Evolutionary conservation across 2,888 invertebrate species (phyloP), one percentile per base, ranked within the genome.

Genomic region (Tetropium fuscum): DNA sequence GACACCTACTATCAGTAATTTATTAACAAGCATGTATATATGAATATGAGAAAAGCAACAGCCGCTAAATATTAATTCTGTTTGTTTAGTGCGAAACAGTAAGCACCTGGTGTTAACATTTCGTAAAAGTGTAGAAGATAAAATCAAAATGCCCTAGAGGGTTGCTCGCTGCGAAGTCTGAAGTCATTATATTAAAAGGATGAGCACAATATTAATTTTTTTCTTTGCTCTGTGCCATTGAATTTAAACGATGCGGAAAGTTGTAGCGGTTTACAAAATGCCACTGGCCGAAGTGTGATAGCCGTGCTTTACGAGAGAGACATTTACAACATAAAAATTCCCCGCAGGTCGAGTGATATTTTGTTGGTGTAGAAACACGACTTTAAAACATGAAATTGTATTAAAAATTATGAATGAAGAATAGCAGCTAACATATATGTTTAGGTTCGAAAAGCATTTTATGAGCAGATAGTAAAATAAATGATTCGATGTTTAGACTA

Each of bases 141-240:
- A 16, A 49, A 49, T 49, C 36, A 38, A 15, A 36, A 49, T 8
- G 7, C 49, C 49, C 22, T 10, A 16, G 38, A 49, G 38, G 11
- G 13, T 10, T 25, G 22, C 13, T n/a, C 49, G 6, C 25, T 22
- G 48, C 36, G 20, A 36, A 22, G 49, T 25, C 49, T 36, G 27
- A 18, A 32, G 54, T 45, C 47, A 55, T 55, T 47, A 36, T 40
- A 47, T 47, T 45, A 55, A 55, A 55, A 57, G 57, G 57, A 48
- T 57, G 41, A 57, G 57, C 49, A 49, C 57, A 49, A 32, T 32
- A 57, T 57, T 57, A 49, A 49, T 49, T 57, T 57, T 49, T 49
- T 57, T 49, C 57, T 41, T 49, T 32, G 11, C 38, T 2, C 25
- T 49, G 1, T 20, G 48, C 57, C 43, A 57, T 57, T 57, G 57